phyloP scores from a whole-genome alignment of 2,888 invertebrate genomes.

The Tillus elongatus region DNA sequence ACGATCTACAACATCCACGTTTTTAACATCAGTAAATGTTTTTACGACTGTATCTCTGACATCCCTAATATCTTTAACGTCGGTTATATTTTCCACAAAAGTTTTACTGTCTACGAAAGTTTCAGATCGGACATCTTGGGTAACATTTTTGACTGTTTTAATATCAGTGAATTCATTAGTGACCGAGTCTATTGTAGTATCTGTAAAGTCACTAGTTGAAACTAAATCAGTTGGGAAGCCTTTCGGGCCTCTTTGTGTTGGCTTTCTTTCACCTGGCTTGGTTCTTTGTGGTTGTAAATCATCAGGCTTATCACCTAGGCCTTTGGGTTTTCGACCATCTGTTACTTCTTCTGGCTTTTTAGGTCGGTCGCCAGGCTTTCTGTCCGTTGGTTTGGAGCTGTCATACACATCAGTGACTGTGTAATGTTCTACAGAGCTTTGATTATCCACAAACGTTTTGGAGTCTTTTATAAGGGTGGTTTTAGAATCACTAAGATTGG shows the following conservation, averaged over 20 bases:
- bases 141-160: too few relatives aligned
- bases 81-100: conserved; percentile 18
- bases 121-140: conserved; percentile 21
- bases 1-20: conserved; percentile 33
- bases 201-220: too few relatives aligned
- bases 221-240: conserved; percentile 12
- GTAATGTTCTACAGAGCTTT: conserved; percentile 30
- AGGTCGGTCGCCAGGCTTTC: not conserved
- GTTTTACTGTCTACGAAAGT: conserved; percentile 26
- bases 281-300: not conserved
- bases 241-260: conserved; percentile 7
- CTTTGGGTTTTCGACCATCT: not conserved
- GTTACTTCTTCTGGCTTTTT: not conserved
- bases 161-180: conserved; percentile 14
- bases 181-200: too few relatives aligned
- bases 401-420: conserved; percentile 24
- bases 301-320: not conserved
- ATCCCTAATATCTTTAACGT: conserved; percentile 18
- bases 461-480: conserved; percentile 28
- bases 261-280: not conserved
- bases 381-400: conserved; percentile 19
- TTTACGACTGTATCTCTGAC: conserved; percentile 4
- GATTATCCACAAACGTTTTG: conserved; percentile 27
- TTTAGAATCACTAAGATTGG: conserved; percentile 28
- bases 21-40: conserved; percentile 16